Base-by-base conservation (phyloP, 2,888 invertebrate genomes). In the Plagiodera versicolora region DNA sequence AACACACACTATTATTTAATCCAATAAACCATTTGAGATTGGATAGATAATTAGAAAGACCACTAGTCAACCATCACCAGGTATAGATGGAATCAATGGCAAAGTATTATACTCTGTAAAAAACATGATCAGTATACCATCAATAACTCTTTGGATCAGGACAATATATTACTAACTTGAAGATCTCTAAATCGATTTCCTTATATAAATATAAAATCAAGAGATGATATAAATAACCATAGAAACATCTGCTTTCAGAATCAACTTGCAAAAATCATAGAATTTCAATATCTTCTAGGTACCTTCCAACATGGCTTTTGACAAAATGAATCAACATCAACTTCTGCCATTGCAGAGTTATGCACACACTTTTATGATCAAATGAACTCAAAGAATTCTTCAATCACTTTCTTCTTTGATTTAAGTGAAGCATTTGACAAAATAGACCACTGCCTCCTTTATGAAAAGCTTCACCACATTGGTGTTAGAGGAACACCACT, bases 191-290 rank as follows among this genome's bases (percentile, higher is more conserved):
- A 50, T 50, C 50, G 30, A 50, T 50, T 50, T 30, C 30, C 1
- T 16, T 47, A 20, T 46, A 44, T 24, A 54, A 54, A 54, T 24
- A 54, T 28, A 54, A 45, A 30, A 20, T 46, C 54, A 24, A 46
- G 14, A 46, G 20, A 45, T 28, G 46, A 54, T 20, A 45, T 46
- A 14, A 28, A 16, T 24, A 54, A 54, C 28, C 46, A 54, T 17
- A 54, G 54, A 24, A 54, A 54, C 18, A 54, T 46, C 46, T 54
- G 54, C 46, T 24, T 46, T 28, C 54, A 45, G 46, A 46, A 54
- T 45, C 20, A 45, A 39, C 45, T 53, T n/a, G 28, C 49, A 49
- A 44, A 24, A 16, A 14, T 46, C 45, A 45, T 54, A 10, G 54
- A 54, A 46, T 45, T 14, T 14, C 10, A 16, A 24, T 46, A 54